Evolutionary conservation across 1,140 invertebrate species (phyloP).

Genomic region (Apocrypta bakeri): DNA sequence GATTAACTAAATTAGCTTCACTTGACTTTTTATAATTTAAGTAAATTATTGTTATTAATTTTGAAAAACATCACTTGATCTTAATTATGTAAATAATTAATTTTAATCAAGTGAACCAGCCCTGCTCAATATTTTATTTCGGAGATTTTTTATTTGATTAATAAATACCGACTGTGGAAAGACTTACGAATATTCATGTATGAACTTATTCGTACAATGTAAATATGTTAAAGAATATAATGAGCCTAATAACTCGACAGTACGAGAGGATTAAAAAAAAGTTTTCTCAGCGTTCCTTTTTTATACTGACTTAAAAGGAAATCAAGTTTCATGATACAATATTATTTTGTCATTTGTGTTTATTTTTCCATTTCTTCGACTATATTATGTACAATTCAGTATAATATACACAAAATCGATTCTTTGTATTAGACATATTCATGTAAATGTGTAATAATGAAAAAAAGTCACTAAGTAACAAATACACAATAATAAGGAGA

Average conservation of each 20-base stretch:
- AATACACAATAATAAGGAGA: slow-evolving; percentile 37
- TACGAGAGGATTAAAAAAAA: slow-evolving; percentile 10
- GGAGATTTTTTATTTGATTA: not conserved
- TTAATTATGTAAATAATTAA: not conserved
- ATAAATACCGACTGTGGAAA: slow-evolving; percentile 14
- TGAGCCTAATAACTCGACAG: not conserved
- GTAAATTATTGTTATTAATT: not conserved
- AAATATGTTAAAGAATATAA: slow-evolving; percentile 12
- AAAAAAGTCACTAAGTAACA: slow-evolving; percentile 32
- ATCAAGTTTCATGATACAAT: not conserved
- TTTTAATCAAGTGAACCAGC: slow-evolving; percentile 14
- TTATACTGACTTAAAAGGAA: slow-evolving; percentile 16
- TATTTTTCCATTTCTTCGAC: slow-evolving; percentile 40
- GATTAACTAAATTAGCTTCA: not conserved
- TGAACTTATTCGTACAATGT: slow-evolving; percentile 9
- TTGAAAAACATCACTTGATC: not conserved
- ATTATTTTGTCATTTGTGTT: slow-evolving; percentile 30
- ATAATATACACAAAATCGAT: slow-evolving; percentile 31
- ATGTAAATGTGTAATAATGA: slow-evolving; percentile 28
- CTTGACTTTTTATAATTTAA: slow-evolving; percentile 8
- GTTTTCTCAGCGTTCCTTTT: slow-evolving; percentile 19
- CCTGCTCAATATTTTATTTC: slow-evolving; percentile 8
- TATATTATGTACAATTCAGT: slow-evolving; percentile 36
- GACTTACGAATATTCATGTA: slow-evolving; percentile 9
- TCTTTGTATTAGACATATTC: slow-evolving; percentile 16